These are phyloP conservation scores for Patella depressa DNA, from an alignment of 2,888 invertebrate species.

Conservation along the genomic window DNA sequence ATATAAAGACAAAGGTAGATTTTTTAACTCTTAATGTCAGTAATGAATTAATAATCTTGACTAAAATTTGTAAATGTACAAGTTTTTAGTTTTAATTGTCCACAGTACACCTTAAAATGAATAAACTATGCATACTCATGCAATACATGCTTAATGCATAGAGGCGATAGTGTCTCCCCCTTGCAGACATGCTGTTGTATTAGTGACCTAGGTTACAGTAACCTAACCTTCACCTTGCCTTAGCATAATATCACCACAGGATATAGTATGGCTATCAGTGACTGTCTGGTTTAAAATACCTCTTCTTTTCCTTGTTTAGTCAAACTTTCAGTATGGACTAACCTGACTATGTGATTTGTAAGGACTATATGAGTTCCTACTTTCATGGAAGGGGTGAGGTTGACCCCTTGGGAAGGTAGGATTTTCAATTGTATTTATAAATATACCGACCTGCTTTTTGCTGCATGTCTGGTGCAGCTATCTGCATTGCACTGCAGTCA, in stretches of 20 bases:
- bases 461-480: constrained; percentile 12
- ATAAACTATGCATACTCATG: too few relatives aligned
- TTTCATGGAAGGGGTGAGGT: constrained; percentile 12
- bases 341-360: not conserved
- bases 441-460: constrained; percentile 10
- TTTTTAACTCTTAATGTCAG: too few relatives aligned
- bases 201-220: not conserved
- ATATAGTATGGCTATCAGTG: constrained; percentile 5
- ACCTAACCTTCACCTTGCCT: constrained; percentile 7
- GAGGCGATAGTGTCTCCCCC: not conserved
- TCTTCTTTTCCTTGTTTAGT: not conserved
- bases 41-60: too few relatives aligned
- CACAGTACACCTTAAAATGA: too few relatives aligned
- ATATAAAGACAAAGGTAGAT: too few relatives aligned
- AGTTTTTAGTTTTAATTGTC: too few relatives aligned
- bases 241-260: constrained; percentile 12
- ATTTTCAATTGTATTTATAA: not conserved
- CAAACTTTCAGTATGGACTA: not conserved
- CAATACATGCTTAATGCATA: too few relatives aligned
- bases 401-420: constrained; percentile 9
- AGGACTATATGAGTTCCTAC: constrained; percentile 11
- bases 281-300: constrained; percentile 8
- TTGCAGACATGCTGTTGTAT: constrained; percentile 1
- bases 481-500: constrained; percentile 4
- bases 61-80: too few relatives aligned